Base-by-base conservation (phyloP, 2,113 vertebrate genomes). In the Oncorhynchus nerka region DNA sequence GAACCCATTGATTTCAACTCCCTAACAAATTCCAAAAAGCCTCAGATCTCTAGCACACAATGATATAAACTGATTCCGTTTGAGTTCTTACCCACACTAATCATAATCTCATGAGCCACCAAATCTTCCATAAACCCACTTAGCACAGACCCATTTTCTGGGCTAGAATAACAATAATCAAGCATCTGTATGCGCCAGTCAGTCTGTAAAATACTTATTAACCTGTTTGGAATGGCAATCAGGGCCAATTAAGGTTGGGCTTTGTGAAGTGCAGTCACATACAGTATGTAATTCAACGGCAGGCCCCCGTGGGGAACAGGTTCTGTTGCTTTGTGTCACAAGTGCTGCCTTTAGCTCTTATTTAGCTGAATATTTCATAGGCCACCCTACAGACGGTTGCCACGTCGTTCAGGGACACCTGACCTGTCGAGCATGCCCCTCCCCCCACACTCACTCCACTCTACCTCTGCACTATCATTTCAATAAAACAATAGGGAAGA, bases 351-450 rank as follows among this genome's bases (percentile, higher is more conserved):
- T 82, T 81, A 78, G 81, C 83, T 84, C 72, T 77, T 39, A 67
- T 64, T 75, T 66, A 61, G 66, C 80, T 88, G 79, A 89, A 89
- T 90, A 89, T 89, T 90, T 90, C 77, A 89, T 87, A 80, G 78
- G 71, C 79, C 81, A 75, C 74, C 79, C 69, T 45, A 74, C 6
- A 76, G 77, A 75, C 73, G 77, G 69, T 79, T 68, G 55, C 73
- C 64, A 64, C 74, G 79, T 67, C 20, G 39, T 82, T 84, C 69
- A 28, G 76, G 74, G 71, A 48, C 72, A 61, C 45, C 59, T 83
- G 78, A 86, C 79, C 83, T 62, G 61, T 70, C 74, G 69, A 32
- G 11, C 5, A 13, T 28, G 72, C 64, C 7, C 1, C 2, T 66
- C 26, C n/a, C 39, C 39, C 9, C 32, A 7, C 13, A 4, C n/a